Evolutionary conservation across 2,797 vertebrate genomes (phyloP).

Genomic region (Lutjanus campechanus): DNA sequence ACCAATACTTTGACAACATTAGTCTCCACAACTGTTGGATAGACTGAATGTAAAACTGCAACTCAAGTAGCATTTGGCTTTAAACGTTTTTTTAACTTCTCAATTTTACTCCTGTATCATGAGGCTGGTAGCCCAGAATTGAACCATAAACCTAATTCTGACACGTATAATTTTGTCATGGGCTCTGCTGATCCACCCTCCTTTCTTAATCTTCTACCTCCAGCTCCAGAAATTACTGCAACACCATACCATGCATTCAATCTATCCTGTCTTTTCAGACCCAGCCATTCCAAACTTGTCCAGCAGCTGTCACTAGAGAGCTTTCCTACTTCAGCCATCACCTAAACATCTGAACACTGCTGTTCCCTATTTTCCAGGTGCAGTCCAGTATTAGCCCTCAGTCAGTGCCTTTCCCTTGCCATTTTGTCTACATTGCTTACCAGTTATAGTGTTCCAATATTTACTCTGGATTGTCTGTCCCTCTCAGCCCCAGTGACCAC

Average conservation of each 20-base stretch:
- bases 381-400: neutral
- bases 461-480: neutral
- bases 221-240: neutral
- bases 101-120: neutral
- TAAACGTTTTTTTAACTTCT: neutral
- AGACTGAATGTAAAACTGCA: neutral
- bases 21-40: neutral
- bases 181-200: neutral
- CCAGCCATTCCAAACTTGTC: neutral
- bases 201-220: neutral
- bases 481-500: neutral
- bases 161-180: neutral
- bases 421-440: neutral
- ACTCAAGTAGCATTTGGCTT: neutral
- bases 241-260: neutral
- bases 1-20: too few species aligned
- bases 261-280: neutral
- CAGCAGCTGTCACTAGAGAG: conserved; percentile 35
- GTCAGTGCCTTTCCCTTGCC: neutral
- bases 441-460: too few species aligned
- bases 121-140: neutral
- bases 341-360: neutral
- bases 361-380: neutral
- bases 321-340: neutral
- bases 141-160: neutral